These are phyloP conservation scores for Anarrhichthys ocellatus DNA, from an alignment of 2,113 vertebrate species.

Conservation along the genomic window DNA sequence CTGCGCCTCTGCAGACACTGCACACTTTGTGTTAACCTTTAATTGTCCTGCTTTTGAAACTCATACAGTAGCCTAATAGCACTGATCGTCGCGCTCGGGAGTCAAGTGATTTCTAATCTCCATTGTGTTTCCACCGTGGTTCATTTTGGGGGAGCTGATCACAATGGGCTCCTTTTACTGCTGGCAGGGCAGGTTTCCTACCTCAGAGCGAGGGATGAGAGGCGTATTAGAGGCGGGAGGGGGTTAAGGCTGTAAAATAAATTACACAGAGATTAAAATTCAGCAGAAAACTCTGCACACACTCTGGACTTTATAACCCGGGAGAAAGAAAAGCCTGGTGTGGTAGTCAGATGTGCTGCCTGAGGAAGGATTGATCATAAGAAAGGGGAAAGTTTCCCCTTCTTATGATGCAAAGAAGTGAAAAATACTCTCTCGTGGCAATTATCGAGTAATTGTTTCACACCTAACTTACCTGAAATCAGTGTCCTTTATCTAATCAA, in stretches of 20 bases:
- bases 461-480: neutral
- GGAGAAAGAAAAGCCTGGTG: slow-evolving; percentile 2
- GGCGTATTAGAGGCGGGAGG: slow-evolving; percentile 5
- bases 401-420: neutral
- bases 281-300: slow-evolving; percentile 47
- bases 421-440: neutral
- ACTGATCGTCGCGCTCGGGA: slow-evolving; percentile 52
- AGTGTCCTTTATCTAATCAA: neutral
- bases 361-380: neutral
- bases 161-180: slow-evolving; percentile 64
- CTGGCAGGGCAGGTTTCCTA: slow-evolving; percentile 47
- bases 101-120: slow-evolving; percentile 60
- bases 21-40: slow-evolving; percentile 45
- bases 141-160: slow-evolving; percentile 56
- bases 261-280: slow-evolving; percentile 71
- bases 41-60: slow-evolving; percentile 71
- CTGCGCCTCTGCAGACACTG: neutral
- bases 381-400: too few relatives aligned
- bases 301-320: slow-evolving; percentile 69
- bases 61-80: slow-evolving; percentile 62
- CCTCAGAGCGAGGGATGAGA: slow-evolving; percentile 17
- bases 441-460: neutral
- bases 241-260: slow-evolving; percentile 54
- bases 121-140: slow-evolving; percentile 59
- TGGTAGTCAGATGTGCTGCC: neutral